A percentile compares a stretch with the other conserved stretches of the same genome.
These are phyloP conservation scores for Toxotes chatareus DNA, from an alignment of 2,113 vertebrate species.

Conservation along the genomic window DNA sequence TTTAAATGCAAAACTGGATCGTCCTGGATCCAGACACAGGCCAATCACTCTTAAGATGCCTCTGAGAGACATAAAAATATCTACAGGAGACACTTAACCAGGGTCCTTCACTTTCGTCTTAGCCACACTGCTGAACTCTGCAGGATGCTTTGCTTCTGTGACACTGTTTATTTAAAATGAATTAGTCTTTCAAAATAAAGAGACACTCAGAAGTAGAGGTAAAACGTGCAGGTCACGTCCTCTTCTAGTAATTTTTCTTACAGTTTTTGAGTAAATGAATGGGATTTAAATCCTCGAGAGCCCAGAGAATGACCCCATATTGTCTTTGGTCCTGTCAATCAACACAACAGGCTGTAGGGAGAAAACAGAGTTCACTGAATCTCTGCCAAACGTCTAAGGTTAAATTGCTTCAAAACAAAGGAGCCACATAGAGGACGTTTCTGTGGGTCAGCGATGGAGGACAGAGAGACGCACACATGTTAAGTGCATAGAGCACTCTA, in stretches of 20 bases:
- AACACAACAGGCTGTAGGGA: slow-evolving; percentile 16
- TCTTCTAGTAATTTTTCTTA: slow-evolving; percentile 7
- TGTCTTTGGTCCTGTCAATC: slow-evolving; percentile 33
- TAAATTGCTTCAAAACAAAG: slow-evolving; percentile 53
- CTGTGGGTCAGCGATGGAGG: slow-evolving; percentile 56
- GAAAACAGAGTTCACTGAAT: slow-evolving; percentile 35
- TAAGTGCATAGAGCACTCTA: slow-evolving; percentile 56
- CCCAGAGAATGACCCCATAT: slow-evolving; percentile 28
- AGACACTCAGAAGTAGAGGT: neutral
- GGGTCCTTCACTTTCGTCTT: neutral
- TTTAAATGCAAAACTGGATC: neutral
- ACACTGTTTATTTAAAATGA: neutral
- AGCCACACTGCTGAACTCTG: neutral
- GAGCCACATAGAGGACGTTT: slow-evolving; percentile 33
- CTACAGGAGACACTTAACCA: neutral
- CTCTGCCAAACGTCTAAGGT: slow-evolving; percentile 19
- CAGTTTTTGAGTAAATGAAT: slow-evolving; percentile 22
- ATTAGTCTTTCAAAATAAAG: neutral
- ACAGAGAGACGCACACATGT: slow-evolving; percentile 64
- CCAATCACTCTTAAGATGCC: neutral
- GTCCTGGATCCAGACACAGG: neutral
- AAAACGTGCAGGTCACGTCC: neutral
- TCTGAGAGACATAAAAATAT: neutral
- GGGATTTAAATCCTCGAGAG: slow-evolving; percentile 31
- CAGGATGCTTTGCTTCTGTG: neutral